Conservation (phyloP, 2,113 vertebrate species). For the Rhinichthys klamathensis region DNA sequence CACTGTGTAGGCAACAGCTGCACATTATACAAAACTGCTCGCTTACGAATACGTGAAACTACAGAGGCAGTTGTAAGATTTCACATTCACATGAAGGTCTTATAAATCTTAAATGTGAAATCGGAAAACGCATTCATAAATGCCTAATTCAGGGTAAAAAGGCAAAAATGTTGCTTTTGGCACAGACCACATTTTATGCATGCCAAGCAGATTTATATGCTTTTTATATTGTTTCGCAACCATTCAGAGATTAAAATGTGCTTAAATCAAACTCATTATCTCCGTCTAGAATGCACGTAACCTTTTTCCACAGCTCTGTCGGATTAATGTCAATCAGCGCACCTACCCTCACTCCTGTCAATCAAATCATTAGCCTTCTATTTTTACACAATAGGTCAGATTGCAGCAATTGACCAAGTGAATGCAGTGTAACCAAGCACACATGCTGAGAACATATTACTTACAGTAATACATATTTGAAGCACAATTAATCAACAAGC, state of each 20-base stretch:
- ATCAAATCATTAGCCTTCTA: slow-evolving; percentile 74
- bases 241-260: slow-evolving; percentile 3
- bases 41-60: background rate
- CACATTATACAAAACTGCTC: background rate
- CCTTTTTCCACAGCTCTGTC: slow-evolving; percentile 57
- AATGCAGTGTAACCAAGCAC: background rate
- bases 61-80: background rate
- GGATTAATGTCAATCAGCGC: slow-evolving; percentile 65
- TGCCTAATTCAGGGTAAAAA: background rate
- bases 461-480: background rate
- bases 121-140: background rate
- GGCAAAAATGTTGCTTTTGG: background rate
- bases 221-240: background rate
- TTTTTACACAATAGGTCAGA: slow-evolving; percentile 74
- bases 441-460: background rate
- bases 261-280: slow-evolving; percentile 16
- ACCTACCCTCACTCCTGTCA: slow-evolving; percentile 67
- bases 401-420: slow-evolving; percentile 48
- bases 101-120: background rate
- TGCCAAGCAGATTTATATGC: slow-evolving; percentile 1
- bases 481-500: background rate
- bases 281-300: slow-evolving; percentile 28
- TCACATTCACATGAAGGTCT: background rate
- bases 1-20: background rate
- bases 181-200: background rate